These are phyloP conservation scores for Hymenopus coronatus DNA, from an alignment of 2,888 invertebrate species.

Conservation along the genomic window DNA sequence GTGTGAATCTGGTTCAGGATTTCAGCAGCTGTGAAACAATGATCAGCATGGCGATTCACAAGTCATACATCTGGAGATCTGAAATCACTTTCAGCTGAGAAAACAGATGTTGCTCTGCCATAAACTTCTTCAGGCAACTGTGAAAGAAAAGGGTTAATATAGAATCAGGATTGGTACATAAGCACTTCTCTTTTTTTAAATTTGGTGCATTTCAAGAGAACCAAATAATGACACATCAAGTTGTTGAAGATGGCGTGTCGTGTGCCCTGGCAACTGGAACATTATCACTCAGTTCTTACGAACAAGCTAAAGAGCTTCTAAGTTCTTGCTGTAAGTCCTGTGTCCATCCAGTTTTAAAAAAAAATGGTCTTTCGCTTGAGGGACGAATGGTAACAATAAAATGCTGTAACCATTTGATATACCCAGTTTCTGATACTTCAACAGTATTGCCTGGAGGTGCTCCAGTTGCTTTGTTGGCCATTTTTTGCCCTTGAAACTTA, in stretches of 20 bases:
- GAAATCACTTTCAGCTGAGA: not conserved
- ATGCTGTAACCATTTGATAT: not conserved
- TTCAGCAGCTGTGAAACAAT: constrained; percentile 29
- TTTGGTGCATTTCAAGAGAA: constrained; percentile 12
- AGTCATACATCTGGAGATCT: not conserved
- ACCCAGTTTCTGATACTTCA: constrained; percentile 17
- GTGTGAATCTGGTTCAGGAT: not conserved
- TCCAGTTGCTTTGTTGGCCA: not conserved
- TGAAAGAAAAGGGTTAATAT: constrained; percentile 1
- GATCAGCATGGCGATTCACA: constrained; percentile 31
- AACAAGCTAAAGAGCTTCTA: constrained; percentile 36
- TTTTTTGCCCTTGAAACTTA: not conserved
- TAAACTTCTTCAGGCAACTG: not conserved
- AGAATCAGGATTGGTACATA: not conserved
- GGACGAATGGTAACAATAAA: not conserved
- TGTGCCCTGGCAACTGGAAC: constrained; percentile 38
- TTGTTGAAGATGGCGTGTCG: constrained; percentile 38
- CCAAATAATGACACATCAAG: constrained; percentile 31
- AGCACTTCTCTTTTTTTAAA: constrained; percentile 9
- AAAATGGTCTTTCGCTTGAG: constrained; percentile 14
- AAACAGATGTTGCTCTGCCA: constrained; percentile 4
- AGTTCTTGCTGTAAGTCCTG: constrained; percentile 38
- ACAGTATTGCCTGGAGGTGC: not conserved
- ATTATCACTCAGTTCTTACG: constrained; percentile 36
- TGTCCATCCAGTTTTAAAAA: constrained; percentile 39